Percentiles rank a stretch among this genome's conserved stretches.
Evolutionary conservation across 2,113 vertebrate genomes (phyloP).

Genomic region (Bubo scandiacus): DNA sequence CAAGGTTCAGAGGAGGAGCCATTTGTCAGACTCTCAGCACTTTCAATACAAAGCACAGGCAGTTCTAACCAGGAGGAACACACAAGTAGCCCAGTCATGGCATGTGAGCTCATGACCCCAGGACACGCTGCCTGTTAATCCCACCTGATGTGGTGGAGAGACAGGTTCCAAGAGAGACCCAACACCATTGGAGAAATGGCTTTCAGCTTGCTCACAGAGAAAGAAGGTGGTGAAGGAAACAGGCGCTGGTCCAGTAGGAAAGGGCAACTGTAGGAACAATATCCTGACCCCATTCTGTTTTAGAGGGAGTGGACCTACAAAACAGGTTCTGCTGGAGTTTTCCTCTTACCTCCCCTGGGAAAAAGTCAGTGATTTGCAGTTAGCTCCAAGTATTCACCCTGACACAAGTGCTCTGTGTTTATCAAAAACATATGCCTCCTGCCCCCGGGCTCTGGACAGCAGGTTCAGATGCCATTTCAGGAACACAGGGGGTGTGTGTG

Average conservation of each 20-base stretch:
- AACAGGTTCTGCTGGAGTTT: background rate
- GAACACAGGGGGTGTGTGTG: accelerated
- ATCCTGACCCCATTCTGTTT: background rate
- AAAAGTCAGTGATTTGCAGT: background rate
- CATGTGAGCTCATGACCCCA: background rate
- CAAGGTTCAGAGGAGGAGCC: background rate
- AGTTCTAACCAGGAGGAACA: background rate
- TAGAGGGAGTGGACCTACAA: background rate
- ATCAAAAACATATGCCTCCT: background rate
- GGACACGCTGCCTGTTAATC: background rate
- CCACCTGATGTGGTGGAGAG: background rate
- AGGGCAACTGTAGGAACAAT: background rate
- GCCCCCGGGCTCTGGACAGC: background rate
- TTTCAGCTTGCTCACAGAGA: background rate
- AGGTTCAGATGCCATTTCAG: background rate
- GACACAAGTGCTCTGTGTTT: slow-evolving; percentile 12
- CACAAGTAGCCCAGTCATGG: background rate
- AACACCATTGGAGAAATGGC: background rate
- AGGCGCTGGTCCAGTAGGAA: background rate
- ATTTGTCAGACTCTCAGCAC: background rate
- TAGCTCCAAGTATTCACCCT: background rate
- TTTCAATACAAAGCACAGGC: background rate
- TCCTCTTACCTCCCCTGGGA: background rate
- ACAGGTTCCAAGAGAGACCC: background rate
- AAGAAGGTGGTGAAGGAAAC: background rate